Evolutionary conservation across 2,888 invertebrate genomes (phyloP).

Genomic region (Nymphalis polychloros): DNA sequence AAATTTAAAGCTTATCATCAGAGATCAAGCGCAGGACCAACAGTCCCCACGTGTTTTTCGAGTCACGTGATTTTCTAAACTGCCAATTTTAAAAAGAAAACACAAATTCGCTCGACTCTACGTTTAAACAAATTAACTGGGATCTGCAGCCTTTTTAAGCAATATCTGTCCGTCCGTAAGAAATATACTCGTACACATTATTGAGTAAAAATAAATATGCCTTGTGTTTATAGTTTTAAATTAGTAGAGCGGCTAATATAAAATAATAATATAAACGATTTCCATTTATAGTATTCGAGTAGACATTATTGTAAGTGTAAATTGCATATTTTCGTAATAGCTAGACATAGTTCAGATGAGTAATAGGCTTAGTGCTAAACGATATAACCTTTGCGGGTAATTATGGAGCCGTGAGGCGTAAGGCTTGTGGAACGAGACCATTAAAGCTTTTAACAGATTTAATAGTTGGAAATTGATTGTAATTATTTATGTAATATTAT

Average conservation of each 20-base stretch:
- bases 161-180: no score
- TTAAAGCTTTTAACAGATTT: conserved; percentile 7
- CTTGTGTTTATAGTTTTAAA: no score
- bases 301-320: neutral
- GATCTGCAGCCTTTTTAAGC: no score
- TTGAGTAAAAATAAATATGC: no score
- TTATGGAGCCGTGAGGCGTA: conserved; percentile 11
- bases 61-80: no score
- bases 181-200: no score
- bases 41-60: no score
- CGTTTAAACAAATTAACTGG: no score
- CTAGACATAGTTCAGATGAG: conserved; percentile 10
- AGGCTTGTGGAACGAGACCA: conserved; percentile 5
- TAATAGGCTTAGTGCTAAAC: conserved; percentile 12
- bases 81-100: no score
- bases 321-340: conserved; percentile 10
- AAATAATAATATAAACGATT: neutral
- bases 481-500: conserved; percentile 7
- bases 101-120: no score
- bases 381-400: conserved; percentile 16
- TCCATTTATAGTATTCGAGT: neutral
- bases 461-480: conserved; percentile 1
- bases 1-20: no score
- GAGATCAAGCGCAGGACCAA: no score
- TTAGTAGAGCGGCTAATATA: neutral